Conservation (phyloP, 2,888 invertebrate genomes). For the Melinopterus prodromus region DNA sequence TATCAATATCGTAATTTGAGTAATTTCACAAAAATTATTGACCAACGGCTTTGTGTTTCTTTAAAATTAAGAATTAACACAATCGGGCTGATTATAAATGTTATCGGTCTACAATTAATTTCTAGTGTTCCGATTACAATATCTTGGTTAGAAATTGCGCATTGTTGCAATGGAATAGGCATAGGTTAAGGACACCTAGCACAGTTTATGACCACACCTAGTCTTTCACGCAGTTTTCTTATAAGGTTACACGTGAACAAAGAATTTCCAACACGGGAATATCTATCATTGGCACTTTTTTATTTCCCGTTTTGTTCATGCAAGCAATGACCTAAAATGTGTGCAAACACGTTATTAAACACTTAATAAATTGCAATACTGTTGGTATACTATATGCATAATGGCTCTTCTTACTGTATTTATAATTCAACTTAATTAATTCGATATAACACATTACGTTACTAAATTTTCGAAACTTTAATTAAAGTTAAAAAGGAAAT, state of each 20-base stretch:
- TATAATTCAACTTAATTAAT: no score
- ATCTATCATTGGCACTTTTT: not conserved
- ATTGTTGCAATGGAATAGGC: slow-evolving; percentile 14
- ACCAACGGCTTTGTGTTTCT: not conserved
- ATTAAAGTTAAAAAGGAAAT: no score
- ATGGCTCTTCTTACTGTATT: not conserved
- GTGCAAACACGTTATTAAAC: not conserved
- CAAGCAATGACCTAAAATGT: no score
- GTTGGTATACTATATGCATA: not conserved
- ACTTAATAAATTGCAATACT: not conserved
- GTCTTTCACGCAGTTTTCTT: not conserved
- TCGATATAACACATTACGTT: no score
- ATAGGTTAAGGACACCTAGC: slow-evolving; percentile 24
- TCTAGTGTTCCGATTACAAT: not conserved
- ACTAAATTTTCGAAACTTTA: no score
- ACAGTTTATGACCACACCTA: slow-evolving; percentile 4
- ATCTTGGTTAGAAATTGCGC: not conserved
- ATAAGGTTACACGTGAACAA: slow-evolving; percentile 4
- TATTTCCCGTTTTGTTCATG: no score
- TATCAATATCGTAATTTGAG: no score
- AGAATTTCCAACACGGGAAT: slow-evolving; percentile 4
- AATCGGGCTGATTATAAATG: not conserved
- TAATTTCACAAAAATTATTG: no score
- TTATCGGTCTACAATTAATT: not conserved
- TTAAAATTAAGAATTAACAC: not conserved